Percentiles rank a stretch among this genome's conserved stretches.
Conservation (phyloP, 2,888 invertebrate genomes). For the Hypena proboscidalis region DNA sequence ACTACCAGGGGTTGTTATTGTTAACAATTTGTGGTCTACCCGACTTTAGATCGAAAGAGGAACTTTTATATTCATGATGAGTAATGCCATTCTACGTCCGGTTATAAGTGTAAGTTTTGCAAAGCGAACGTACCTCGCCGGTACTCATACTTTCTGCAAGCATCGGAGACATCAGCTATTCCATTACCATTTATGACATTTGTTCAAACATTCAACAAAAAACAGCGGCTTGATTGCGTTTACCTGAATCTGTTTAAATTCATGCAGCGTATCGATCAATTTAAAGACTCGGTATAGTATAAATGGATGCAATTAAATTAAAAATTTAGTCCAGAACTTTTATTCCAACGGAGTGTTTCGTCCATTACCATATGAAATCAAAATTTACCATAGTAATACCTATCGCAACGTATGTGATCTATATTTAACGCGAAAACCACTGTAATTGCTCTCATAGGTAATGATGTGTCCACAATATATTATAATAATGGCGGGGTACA, state of each 20-base stretch:
- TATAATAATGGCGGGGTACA: constrained; percentile 21
- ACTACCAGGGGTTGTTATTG: too few relatives aligned
- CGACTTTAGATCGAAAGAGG: too few relatives aligned
- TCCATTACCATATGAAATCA: constrained; percentile 30
- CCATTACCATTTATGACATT: background rate
- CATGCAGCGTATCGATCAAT: background rate
- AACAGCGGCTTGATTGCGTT: background rate
- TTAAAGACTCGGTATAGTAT: constrained; percentile 1
- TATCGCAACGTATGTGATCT: constrained; percentile 20
- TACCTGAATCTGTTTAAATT: background rate
- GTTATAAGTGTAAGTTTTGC: too few relatives aligned
- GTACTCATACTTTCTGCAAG: too few relatives aligned
- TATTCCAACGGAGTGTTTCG: constrained; percentile 6
- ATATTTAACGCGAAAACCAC: constrained; percentile 16
- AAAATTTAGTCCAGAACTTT: constrained; percentile 6
- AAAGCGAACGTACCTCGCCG: too few relatives aligned
- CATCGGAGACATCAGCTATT: background rate
- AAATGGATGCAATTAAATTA: constrained; percentile 9
- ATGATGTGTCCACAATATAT: constrained; percentile 13
- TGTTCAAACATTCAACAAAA: background rate
- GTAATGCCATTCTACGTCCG: too few relatives aligned
- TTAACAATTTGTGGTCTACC: too few relatives aligned
- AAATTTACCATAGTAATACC: constrained; percentile 15
- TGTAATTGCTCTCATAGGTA: constrained; percentile 16
- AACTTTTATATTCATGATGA: too few relatives aligned